These are phyloP conservation scores for Hypotaenidia philippensis DNA, from an alignment of 2,797 vertebrate species.

Conservation along the genomic window DNA sequence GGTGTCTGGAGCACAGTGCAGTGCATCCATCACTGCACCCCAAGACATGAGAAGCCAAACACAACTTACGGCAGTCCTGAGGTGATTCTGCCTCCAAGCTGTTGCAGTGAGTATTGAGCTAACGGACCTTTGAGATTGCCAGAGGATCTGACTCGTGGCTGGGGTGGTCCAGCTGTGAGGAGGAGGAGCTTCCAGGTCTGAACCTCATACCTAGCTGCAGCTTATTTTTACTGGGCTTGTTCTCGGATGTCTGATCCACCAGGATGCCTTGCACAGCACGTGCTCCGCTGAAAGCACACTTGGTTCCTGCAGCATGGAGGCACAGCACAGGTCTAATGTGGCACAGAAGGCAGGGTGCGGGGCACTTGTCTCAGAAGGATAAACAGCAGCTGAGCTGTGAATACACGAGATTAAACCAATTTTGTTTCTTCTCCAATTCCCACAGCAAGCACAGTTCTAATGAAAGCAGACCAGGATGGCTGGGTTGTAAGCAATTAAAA, in stretches of 20 bases:
- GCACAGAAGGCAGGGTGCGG: background rate
- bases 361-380: background rate
- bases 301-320: background rate
- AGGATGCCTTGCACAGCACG: background rate
- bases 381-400: background rate
- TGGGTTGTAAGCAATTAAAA: background rate
- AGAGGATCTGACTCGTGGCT: background rate
- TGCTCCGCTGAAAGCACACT: background rate
- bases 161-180: background rate
- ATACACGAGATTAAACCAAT: background rate
- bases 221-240: background rate
- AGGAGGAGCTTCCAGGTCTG: background rate
- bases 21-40: background rate
- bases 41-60: background rate
- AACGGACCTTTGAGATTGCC: background rate
- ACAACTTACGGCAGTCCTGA: background rate
- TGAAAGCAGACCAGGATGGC: background rate
- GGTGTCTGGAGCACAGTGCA: background rate
- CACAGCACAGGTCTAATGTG: background rate
- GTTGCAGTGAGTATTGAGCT: too few relatives aligned
- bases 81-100: background rate
- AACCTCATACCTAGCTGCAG: background rate
- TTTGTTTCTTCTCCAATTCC: background rate
- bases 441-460: background rate
- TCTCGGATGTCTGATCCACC: background rate